phyloP scores from a whole-genome alignment of 2,113 vertebrate species.

The Uria aalge region DNA sequence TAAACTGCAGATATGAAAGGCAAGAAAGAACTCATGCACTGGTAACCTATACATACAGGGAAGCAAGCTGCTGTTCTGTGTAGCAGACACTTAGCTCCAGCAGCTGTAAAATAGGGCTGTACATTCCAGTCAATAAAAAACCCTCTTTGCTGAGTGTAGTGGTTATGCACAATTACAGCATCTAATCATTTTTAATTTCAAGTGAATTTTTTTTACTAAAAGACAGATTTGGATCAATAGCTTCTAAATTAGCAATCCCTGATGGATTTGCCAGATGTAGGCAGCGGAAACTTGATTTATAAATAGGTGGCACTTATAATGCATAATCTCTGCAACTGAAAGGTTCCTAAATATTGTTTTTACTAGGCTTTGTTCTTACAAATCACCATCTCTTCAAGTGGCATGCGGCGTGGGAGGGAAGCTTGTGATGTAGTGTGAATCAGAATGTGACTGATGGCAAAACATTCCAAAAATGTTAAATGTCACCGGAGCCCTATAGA shows the following conservation, averaged over 20 bases:
- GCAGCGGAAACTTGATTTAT: neutral
- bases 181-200: neutral
- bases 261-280: neutral
- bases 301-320: neutral
- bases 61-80: neutral
- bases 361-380: neutral
- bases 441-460: neutral
- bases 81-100: neutral
- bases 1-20: neutral
- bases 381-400: neutral
- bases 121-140: neutral
- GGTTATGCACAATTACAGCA: neutral
- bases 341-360: neutral
- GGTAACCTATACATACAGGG: accelerated
- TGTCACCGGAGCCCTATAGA: neutral
- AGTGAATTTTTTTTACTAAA: neutral
- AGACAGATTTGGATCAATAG: neutral
- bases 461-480: neutral
- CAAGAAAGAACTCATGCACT: accelerated
- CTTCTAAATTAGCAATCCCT: neutral
- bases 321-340: neutral
- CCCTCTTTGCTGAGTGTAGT: neutral
- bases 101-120: neutral
- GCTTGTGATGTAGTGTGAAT: neutral
- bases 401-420: neutral